Evolutionary conservation across 2,888 invertebrate species (phyloP).

Genomic region (Drosophila nigritarsus): DNA sequence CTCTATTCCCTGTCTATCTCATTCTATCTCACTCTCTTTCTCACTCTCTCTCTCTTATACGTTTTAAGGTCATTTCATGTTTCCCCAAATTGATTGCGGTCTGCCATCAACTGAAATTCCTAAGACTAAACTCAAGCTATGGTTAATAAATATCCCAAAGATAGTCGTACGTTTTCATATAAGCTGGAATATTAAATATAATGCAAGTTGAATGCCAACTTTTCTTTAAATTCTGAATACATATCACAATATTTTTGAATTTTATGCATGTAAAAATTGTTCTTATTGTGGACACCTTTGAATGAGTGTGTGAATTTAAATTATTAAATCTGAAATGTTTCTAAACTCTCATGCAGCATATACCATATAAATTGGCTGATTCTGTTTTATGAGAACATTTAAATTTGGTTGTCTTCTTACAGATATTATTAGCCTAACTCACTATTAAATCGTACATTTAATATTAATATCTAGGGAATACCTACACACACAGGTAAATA

Average conservation of each 20-base stretch:
- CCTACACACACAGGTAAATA: not conserved
- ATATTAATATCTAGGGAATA: not conserved
- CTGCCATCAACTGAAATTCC: slow-evolving; percentile 3
- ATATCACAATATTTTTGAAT: not conserved
- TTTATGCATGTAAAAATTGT: not conserved
- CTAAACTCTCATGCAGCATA: not conserved
- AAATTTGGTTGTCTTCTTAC: not conserved
- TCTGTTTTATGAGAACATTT: not conserved
- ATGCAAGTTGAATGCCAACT: not conserved
- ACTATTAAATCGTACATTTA: not conserved
- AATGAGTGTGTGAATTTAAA: not conserved
- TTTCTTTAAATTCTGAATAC: not conserved
- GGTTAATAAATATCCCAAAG: not conserved
- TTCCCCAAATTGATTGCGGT: slow-evolving; percentile 7
- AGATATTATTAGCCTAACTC: not conserved
- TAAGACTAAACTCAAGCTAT: not conserved
- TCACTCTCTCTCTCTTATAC: slow-evolving; percentile 1
- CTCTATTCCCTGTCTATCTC: not conserved
- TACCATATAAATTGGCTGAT: not conserved
- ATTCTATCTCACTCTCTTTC: not conserved
- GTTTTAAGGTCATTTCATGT: slow-evolving; percentile 29
- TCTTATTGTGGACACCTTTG: not conserved
- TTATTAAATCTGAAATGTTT: not conserved
- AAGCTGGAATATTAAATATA: not conserved
- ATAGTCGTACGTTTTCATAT: not conserved